phyloP scores from a whole-genome alignment of 1,140 invertebrate genomes.

The Capitella teleta region DNA sequence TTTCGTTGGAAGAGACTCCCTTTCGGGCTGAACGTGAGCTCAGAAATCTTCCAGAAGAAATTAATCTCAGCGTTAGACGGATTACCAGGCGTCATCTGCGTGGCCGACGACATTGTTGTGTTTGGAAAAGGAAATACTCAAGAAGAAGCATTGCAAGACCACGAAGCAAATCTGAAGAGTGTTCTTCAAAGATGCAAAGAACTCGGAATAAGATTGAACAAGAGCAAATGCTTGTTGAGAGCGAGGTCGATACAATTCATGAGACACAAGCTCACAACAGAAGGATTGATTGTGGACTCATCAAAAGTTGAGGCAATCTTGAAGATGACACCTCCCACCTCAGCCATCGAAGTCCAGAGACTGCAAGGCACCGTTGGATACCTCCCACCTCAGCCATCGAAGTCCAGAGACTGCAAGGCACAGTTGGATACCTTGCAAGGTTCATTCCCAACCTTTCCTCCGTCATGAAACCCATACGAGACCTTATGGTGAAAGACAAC shows the following conservation, averaged over 20 bases:
- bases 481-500: slow-evolving; percentile 28
- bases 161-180: slow-evolving; percentile 8
- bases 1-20: slow-evolving; percentile 16
- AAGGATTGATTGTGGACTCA: slow-evolving; percentile 36
- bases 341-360: slow-evolving; percentile 14
- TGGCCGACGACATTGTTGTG: slow-evolving; percentile 27
- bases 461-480: not conserved
- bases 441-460: slow-evolving; percentile 14
- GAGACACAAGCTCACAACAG: slow-evolving; percentile 25
- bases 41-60: slow-evolving; percentile 30
- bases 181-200: slow-evolving; percentile 27
- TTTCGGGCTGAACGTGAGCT: slow-evolving; percentile 14
- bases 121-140: no score
- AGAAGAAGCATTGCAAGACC: not conserved
- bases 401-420: slow-evolving; percentile 16
- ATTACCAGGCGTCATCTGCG: slow-evolving; percentile 29
- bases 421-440: slow-evolving; percentile 17
- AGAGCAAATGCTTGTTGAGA: slow-evolving; percentile 18
- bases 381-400: slow-evolving; percentile 9
- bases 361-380: no score
- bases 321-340: slow-evolving; percentile 13
- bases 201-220: slow-evolving; percentile 33
- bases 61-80: slow-evolving; percentile 24
- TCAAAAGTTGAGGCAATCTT: slow-evolving; percentile 33
- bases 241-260: slow-evolving; percentile 2